Evolutionary conservation across 2,888 invertebrate species (phyloP), one percentile per base, ranked within the genome.

Genomic region (Helicoverpa assulta): DNA sequence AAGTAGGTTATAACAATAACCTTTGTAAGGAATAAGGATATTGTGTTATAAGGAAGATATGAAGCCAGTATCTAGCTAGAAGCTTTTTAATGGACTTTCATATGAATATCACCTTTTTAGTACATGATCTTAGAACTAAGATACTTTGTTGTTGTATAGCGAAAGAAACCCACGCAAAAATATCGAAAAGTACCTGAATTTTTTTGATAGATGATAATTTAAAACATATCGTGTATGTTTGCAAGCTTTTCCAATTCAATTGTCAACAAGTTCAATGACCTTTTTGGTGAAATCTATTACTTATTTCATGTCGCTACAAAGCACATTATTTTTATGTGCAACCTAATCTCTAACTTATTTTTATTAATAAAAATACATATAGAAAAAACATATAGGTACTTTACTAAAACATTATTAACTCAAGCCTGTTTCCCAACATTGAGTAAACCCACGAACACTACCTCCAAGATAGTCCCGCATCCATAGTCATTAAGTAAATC

Each of bases 401-500:
- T n/a, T 4, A 51, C 5, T 19, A 14, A 2, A 16, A 21, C 8
- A 52, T 18, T 29, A 62, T 50, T 51, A 62, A 10, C 40, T 19
- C 14, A 54, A 50, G 52, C 19, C 1, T 66, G 58, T 78, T 64
- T 58, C 60, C 51, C 26, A 66, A 63, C 29, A 60, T 19, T 54
- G 57, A 78, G 73, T 63, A 76, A 68, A 57, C 51, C 43, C 8
- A 58, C 26, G 16, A 50, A 54, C 57, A 73, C 67, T 58, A 76
- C 50, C 65, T 54, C 26, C 43, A 40, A 70, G 67, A 73, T 61
- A 71, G 64, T 67, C 64, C 58, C 18, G 18, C 52, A 73, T 67
- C 62, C 54, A 62, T 40, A 66, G 8, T 63, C 61, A 81, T 82
- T 83, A 82, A 78, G 21, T 76, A 74, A 78, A 83, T 80, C 74